Base-by-base conservation (phyloP, 2,797 vertebrate genomes). In the Sebastes iracundus region DNA sequence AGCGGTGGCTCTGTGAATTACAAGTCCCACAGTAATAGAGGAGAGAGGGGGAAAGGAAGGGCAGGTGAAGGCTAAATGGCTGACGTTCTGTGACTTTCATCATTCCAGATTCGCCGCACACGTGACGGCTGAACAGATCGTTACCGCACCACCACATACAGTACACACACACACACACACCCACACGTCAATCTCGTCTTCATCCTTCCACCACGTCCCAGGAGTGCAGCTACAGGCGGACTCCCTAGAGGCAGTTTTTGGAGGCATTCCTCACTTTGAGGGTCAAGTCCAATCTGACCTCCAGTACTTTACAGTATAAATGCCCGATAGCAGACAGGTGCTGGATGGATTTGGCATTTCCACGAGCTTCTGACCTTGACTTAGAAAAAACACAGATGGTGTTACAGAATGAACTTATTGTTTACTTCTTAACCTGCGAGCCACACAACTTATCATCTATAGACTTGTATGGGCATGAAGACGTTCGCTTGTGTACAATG, bases 281-380 rank as follows among this genome's bases (percentile, higher is more conserved):
- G 87, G 92, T 90, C 87, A 88, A 79, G 77, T 81, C 77, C 86
- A 81, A 38, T 73, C 49, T 76, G 83, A 87, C 82, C 80, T 72
- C 25, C 59, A 69, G 82, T 71, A 66, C 81, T 70, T 61, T 53
- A 72, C 61, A 14, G 80, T 79, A 63, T 64, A 85, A 79, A 84
- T 70, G 69, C 58, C 58, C n/a, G 55, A 80, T 46, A 81, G 66
- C 79, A 82, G 69, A 73, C 81, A 83, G 80, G 72, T 77, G 78
- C 53, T 18, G 76, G 38, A 81, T 85, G 76, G 84, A 87, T 86
- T 65, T 79, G 77, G 46, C 58, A 38, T 85, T 83, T 78, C 61
- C 58, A 35, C 20, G 55, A 78, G 72, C 64, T 65, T 79, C 30
- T 83, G 79, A 77, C 89, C 87, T 93, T 83, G 69, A 84, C 67